Evolutionary conservation across 2,797 vertebrate species (phyloP), one percentile per base, ranked within the genome.

Genomic region (Enteromius trimaculatus): DNA sequence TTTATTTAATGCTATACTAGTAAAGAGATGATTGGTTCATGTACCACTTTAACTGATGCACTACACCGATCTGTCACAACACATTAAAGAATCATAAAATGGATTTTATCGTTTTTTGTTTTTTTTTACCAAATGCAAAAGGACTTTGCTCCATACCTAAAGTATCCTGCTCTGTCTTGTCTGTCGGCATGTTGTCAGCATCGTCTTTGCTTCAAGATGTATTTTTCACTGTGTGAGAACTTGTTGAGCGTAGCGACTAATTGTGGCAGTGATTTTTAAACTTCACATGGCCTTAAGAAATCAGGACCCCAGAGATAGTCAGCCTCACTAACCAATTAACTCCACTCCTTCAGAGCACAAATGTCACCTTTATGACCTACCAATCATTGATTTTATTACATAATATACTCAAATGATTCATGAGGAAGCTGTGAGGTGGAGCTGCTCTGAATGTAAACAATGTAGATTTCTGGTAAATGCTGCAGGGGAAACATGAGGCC

Each of bases 401-500:
- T 29, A 75, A 75, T 62, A 21, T 23, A 19, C 8, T 14, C 60
- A 7, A 64, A 53, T 64, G 62, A 76, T 51, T 62, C 21, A 78
- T 77, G 39, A 62, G 60, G 34, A 83, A 66, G 76, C 47, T 79
- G 72, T 31, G 9, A 64, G 34, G 66, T 82, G 64, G 60, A 79
- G 49, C 47, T 65, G 66, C 64, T 53, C 17, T 68, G 53, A 82
- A 82, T 77, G 47, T 78, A 77, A 82, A 68, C 64, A 68, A 23
- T 76, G 71, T 53, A 65, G 8, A n/a, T 68, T 31, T 70, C 49
- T 37, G 53, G 51, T 60, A 60, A 39, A 76, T 47, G 47, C 60
- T 68, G 62, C 47, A 53, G 75, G 74, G 62, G 64, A 78, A 78
- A 70, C 65, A 78, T 69, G 65, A 78, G 75, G 75, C 65, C 29